Conservation (phyloP, 1,140 invertebrate species). For the Myzus persicae region DNA sequence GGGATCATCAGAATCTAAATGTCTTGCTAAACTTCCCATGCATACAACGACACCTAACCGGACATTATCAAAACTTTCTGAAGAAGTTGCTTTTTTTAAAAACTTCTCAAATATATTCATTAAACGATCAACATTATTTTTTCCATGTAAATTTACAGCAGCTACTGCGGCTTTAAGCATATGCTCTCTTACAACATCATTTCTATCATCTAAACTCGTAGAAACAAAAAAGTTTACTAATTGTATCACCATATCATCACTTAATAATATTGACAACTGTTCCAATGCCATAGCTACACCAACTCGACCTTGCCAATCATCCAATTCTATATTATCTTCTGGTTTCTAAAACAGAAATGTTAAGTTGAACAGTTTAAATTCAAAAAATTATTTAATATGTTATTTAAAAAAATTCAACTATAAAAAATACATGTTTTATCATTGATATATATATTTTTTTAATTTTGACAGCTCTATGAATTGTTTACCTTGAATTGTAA, state of each 20-base stretch:
- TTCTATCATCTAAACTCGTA: constrained; percentile 85
- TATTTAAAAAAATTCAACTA: too few relatives aligned
- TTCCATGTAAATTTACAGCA: constrained; percentile 90
- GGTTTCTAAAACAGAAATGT: constrained; percentile 36
- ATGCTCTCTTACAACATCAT: constrained; percentile 80
- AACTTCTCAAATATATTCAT: constrained; percentile 91
- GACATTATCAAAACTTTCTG: constrained; percentile 89
- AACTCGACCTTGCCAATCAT: constrained; percentile 86
- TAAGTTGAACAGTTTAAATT: not conserved
- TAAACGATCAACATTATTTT: constrained; percentile 77
- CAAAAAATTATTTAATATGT: not conserved
- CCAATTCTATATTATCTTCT: constrained; percentile 69
- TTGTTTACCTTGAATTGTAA: too few relatives aligned
- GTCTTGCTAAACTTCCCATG: constrained; percentile 94
- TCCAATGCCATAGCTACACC: constrained; percentile 85
- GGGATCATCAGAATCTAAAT: constrained; percentile 89
- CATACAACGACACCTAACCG: constrained; percentile 95
- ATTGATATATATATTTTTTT: not conserved
- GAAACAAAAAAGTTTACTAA: constrained; percentile 87
- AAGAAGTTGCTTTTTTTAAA: constrained; percentile 86
- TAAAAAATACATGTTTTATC: not conserved
- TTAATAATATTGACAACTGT: constrained; percentile 77
- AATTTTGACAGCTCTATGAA: not conserved
- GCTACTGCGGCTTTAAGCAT: constrained; percentile 95
- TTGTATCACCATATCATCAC: constrained; percentile 72